Conservation (phyloP, 2,797 vertebrate genomes). For the Carcharodon carcharias region DNA sequence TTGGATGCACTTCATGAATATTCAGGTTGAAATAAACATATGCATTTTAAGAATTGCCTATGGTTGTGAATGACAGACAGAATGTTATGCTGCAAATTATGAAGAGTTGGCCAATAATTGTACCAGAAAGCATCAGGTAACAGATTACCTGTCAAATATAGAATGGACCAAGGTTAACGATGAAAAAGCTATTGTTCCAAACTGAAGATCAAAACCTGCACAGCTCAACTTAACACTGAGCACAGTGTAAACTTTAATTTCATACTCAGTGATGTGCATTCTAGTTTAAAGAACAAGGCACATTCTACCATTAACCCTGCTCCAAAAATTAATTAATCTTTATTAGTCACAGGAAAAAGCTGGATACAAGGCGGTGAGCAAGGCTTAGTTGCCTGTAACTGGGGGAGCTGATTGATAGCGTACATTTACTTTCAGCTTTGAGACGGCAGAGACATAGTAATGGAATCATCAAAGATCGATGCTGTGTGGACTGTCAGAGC, state of each 20-base stretch:
- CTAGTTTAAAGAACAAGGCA: background rate
- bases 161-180: background rate
- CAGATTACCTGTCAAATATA: background rate
- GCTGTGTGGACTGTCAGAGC: background rate
- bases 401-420: slow-evolving; percentile 21
- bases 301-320: background rate
- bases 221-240: background rate
- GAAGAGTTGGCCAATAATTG: background rate
- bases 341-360: slow-evolving; percentile 11
- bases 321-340: slow-evolving; percentile 28
- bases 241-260: slow-evolving; percentile 3
- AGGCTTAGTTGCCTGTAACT: background rate
- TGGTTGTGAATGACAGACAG: background rate
- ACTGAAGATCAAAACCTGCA: background rate
- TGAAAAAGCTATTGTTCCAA: background rate
- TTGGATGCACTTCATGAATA: background rate
- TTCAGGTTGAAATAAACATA: background rate
- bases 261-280: background rate
- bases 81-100: background rate
- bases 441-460: slow-evolving; percentile 25
- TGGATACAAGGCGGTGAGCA: background rate
- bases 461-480: slow-evolving; percentile 36
- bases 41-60: background rate
- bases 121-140: slow-evolving; percentile 18
- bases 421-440: background rate